Evolutionary conservation across 2,797 vertebrate genomes (phyloP).

Genomic region (Karalla daura): DNA sequence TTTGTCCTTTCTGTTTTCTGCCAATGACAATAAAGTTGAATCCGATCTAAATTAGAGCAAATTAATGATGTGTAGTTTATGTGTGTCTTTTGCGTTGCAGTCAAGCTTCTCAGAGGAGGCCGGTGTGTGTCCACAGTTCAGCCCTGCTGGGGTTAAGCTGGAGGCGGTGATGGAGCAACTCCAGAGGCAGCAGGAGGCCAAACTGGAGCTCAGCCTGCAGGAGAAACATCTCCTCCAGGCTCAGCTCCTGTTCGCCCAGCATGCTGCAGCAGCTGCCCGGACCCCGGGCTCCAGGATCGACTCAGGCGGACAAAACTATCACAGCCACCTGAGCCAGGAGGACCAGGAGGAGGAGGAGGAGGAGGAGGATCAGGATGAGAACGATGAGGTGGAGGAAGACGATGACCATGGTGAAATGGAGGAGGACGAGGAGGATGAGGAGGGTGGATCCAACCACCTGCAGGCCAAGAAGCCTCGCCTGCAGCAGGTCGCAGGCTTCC

Average conservation of each 20-base stretch:
- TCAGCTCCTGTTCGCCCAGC: slow-evolving; percentile 89
- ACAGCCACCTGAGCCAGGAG: slow-evolving; percentile 72
- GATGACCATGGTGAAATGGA: slow-evolving; percentile 79
- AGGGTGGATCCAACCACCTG: slow-evolving; percentile 27
- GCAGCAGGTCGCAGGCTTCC: slow-evolving; percentile 66
- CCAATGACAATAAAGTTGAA: too few species aligned
- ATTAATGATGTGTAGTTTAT: slow-evolving; percentile 1
- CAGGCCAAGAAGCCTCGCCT: slow-evolving; percentile 70
- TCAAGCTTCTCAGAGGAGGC: slow-evolving; percentile 78
- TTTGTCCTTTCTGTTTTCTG: too few species aligned
- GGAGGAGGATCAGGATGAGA: slow-evolving; percentile 77
- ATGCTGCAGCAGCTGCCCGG: slow-evolving; percentile 83
- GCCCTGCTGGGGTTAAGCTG: slow-evolving; percentile 86
- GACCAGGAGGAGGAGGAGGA: slow-evolving; percentile 76
- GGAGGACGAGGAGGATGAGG: slow-evolving; percentile 77
- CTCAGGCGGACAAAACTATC: slow-evolving; percentile 62
- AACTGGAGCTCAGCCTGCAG: slow-evolving; percentile 90
- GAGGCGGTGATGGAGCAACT: slow-evolving; percentile 93
- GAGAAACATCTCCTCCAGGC: slow-evolving; percentile 89
- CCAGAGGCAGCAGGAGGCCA: slow-evolving; percentile 88
- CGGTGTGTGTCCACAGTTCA: slow-evolving; percentile 80
- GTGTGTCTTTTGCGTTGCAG: slow-evolving; percentile 43
- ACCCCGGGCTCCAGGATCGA: slow-evolving; percentile 71
- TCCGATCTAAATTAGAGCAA: too few species aligned
- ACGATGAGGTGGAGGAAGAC: slow-evolving; percentile 71